These are phyloP conservation scores for Phalacrocorax pelagicus DNA, from an alignment of 2,113 vertebrate genomes.

Conservation along the genomic window DNA sequence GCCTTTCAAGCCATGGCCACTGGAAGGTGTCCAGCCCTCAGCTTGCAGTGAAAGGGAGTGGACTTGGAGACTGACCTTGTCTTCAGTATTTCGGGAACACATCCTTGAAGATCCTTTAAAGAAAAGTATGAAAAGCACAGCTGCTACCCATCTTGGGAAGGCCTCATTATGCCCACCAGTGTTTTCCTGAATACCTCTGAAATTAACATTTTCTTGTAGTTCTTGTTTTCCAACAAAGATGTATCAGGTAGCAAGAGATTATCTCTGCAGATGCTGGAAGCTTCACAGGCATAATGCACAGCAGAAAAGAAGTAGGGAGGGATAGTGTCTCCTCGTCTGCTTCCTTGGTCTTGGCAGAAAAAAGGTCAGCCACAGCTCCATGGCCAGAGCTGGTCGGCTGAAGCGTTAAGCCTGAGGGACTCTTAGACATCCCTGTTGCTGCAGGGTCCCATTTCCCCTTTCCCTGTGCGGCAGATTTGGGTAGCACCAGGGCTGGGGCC, in stretches of 20 bases:
- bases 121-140: not conserved
- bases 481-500: rapidly evolving
- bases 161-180: not conserved
- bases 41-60: not conserved
- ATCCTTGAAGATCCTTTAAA: not conserved
- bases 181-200: not conserved
- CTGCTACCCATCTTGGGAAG: not conserved
- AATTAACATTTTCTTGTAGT: not conserved
- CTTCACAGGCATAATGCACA: not conserved
- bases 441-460: not conserved
- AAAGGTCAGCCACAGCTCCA: not conserved
- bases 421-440: not conserved
- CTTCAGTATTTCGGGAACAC: not conserved
- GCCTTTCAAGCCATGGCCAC: not conserved
- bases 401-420: not conserved
- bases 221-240: not conserved
- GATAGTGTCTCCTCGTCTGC: not conserved
- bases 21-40: not conserved
- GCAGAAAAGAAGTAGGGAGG: not conserved
- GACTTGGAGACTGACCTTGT: not conserved
- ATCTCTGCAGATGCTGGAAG: not conserved
- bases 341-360: not conserved
- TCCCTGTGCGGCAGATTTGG: not conserved
- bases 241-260: not conserved
- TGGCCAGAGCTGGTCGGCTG: not conserved